Evolutionary conservation across 1,140 invertebrate genomes (phyloP).

Genomic region (Eulimnadia texana): DNA sequence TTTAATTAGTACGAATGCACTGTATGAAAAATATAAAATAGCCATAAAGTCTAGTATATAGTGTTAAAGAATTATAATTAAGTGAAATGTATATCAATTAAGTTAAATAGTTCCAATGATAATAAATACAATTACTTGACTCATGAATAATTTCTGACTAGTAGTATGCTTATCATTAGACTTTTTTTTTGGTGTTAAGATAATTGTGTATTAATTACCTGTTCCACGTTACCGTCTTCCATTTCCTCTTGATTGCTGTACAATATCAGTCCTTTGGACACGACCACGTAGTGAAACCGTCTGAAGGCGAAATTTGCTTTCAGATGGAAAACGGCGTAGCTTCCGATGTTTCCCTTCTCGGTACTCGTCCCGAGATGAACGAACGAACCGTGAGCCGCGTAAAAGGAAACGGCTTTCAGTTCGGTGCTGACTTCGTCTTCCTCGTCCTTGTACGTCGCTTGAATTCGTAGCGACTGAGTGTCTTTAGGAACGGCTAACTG

Average conservation of each 20-base stretch:
- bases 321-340: constrained; percentile 36
- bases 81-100: too few relatives aligned
- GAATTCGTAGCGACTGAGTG: constrained; percentile 23
- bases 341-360: constrained; percentile 25
- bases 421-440: constrained; percentile 23
- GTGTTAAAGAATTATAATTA: too few relatives aligned
- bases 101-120: too few relatives aligned
- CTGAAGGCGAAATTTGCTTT: constrained; percentile 31
- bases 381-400: constrained; percentile 25
- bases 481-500: constrained; percentile 26
- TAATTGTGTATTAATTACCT: too few relatives aligned
- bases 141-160: too few relatives aligned
- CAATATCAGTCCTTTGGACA: constrained; percentile 34
- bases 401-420: constrained; percentile 23
- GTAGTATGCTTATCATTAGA: too few relatives aligned
- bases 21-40: too few relatives aligned
- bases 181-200: too few relatives aligned
- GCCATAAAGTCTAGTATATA: too few relatives aligned
- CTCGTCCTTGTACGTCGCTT: constrained; percentile 27
- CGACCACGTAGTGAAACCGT: constrained; percentile 33
- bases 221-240: constrained; percentile 7
- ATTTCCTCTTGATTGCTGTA: constrained; percentile 26
- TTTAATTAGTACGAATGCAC: too few relatives aligned
- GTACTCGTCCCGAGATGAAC: constrained; percentile 30
- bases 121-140: too few relatives aligned